Conservation (phyloP, 2,797 vertebrate species). For the Acanthurus leucopareius region DNA sequence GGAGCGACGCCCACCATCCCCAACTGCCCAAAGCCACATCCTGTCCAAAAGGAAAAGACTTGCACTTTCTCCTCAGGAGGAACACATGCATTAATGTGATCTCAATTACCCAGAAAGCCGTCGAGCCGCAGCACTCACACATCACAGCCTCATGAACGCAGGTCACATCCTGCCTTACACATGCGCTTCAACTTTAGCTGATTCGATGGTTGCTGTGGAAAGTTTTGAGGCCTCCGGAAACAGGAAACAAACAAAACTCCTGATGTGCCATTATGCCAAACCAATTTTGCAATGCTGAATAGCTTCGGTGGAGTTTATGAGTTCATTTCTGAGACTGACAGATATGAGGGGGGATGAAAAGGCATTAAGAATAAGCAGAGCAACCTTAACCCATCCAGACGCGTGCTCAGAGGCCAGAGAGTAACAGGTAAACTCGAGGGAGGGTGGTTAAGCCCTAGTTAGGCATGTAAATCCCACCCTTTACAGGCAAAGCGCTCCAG, state of each 20-base stretch:
- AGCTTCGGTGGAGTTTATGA: conserved; percentile 66
- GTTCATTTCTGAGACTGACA: conserved; percentile 84
- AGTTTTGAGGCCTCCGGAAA: conserved; percentile 12
- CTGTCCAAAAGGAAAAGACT: conserved; percentile 85
- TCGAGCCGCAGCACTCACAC: conserved; percentile 49
- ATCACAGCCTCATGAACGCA: conserved; percentile 30
- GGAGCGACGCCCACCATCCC: conserved; percentile 75
- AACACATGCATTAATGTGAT: conserved; percentile 76
- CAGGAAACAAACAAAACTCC: conserved; percentile 57
- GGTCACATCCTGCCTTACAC: conserved; percentile 40
- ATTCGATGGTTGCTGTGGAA: conserved; percentile 44
- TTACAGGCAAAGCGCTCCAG: conserved; percentile 88
- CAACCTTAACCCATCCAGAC: conserved; percentile 77
- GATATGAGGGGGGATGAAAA: conserved; percentile 84
- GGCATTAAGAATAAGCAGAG: conserved; percentile 82
- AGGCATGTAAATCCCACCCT: conserved; percentile 92
- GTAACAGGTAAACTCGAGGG: conserved; percentile 88
- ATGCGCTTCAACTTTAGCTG: conserved; percentile 19
- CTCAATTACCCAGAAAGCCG: conserved; percentile 73
- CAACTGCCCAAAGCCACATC: conserved; percentile 85
- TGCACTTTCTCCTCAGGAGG: conserved; percentile 83
- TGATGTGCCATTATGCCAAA: conserved; percentile 35
- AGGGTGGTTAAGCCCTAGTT: conserved; percentile 89
- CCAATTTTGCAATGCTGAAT: conserved; percentile 36
- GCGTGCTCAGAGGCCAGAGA: conserved; percentile 76